Evolutionary conservation across 2,113 vertebrate genomes (phyloP).

Genomic region (Ovis canadensis): DNA sequence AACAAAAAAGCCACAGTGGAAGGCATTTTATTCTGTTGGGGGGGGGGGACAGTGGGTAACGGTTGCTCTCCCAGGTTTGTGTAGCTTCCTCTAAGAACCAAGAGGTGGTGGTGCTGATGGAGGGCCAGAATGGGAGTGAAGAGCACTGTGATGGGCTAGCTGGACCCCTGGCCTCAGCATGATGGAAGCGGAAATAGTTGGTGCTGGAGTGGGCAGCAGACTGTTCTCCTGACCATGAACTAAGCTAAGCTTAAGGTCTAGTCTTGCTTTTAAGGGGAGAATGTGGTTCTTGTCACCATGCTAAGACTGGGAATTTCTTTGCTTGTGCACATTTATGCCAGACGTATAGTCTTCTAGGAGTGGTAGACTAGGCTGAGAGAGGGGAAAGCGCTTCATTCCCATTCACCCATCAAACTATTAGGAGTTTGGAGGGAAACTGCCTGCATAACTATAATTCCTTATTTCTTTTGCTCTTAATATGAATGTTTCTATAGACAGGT

Average conservation of each 20-base stretch:
- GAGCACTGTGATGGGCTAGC: background rate
- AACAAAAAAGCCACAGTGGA: background rate
- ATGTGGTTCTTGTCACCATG: background rate
- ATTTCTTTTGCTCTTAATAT: background rate
- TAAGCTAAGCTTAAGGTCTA: background rate
- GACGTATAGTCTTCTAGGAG: background rate
- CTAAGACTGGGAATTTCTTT: background rate
- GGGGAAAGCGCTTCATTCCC: background rate
- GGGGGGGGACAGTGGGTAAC: rapidly evolving
- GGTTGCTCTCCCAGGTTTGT: background rate
- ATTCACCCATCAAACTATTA: background rate
- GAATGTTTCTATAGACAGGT: background rate
- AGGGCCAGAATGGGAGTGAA: background rate
- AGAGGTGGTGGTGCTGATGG: background rate
- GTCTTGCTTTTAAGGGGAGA: background rate
- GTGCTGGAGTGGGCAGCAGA: too few relatives aligned
- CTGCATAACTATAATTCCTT: background rate
- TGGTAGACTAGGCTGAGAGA: background rate
- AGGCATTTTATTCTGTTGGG: background rate
- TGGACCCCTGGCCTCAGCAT: background rate
- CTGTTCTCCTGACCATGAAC: background rate
- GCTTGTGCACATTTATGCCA: background rate
- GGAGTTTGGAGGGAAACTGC: background rate
- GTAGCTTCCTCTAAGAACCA: background rate
- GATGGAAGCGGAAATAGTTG: background rate